phyloP scores from a whole-genome alignment of 2,113 vertebrate species.

The Riparia riparia region DNA sequence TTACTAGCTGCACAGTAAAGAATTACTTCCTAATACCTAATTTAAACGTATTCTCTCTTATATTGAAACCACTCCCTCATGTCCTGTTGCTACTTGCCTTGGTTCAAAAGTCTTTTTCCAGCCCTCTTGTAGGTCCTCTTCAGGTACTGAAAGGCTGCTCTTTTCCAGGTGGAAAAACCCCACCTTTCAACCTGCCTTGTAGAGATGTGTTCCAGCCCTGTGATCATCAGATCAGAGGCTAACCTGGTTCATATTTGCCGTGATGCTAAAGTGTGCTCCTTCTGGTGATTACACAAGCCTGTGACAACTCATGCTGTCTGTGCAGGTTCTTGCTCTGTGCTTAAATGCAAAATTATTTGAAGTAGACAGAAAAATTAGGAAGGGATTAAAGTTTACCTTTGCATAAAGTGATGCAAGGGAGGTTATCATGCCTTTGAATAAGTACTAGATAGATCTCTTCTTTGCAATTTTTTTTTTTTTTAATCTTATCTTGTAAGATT shows the following conservation, averaged over 20 bases:
- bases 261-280: neutral
- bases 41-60: neutral
- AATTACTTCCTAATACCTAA: neutral
- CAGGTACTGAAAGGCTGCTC: neutral
- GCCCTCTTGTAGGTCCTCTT: neutral
- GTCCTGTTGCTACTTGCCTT: neutral
- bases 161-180: neutral
- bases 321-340: neutral
- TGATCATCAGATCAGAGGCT: neutral
- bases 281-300: neutral
- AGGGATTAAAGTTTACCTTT: neutral
- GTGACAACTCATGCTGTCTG: neutral
- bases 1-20: neutral
- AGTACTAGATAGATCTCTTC: neutral
- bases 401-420: neutral
- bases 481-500: neutral
- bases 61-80: neutral
- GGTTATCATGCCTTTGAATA: neutral
- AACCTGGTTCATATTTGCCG: rapidly evolving
- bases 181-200: neutral
- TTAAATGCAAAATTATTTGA: neutral
- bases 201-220: neutral
- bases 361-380: neutral
- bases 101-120: neutral
- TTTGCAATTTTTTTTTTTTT: neutral